Evolutionary conservation across 2,113 vertebrate species (phyloP), one percentile per base, ranked within the genome.

Genomic region (Aphyosemion australe): DNA sequence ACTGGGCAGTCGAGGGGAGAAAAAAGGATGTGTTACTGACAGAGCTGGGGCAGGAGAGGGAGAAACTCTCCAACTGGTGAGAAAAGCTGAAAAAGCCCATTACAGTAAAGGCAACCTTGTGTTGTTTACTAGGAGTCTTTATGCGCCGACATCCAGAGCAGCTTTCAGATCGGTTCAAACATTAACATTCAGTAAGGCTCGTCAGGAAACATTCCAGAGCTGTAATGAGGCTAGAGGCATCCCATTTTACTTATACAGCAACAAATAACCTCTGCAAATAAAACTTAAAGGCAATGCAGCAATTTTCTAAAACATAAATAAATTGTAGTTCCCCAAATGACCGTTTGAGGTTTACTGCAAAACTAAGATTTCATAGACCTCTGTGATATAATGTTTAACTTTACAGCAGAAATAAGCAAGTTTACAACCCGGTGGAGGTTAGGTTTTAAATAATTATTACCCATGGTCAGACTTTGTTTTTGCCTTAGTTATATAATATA

Each of bases 1-100:
- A 72, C 81, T 79, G 78, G 75, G 80, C 51, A 48, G 80, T 72
- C 31, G 57, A 83, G 79, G 53, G 59, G 60, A 79, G 69, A 78
- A 43, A 61, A 71, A 61, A 65, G 69, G 79, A 84, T 80, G 74
- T 63, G 66, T 61, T 56, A 69, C 57, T 53, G 72, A 84, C 59
- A 69, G 54, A 13, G 61, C 56, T 65, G 72, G 62, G 74, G 82
- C 74, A 66, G 77, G 74, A 70, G n/a, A 55, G 48, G 56, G 41
- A 58, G 9, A 45, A 48, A 45, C 16, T 43, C 41, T 65, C 43
- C 39, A 65, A 78, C 58, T 57, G 69, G 46, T 63, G 74, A 72
- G 67, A 41, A 42, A 26, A 58, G 61, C 21, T 26, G 21, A 26
- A 16, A 59, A 45, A 16, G 41, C 9, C 41, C 39, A 16, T 15